Evolutionary conservation across 2,888 invertebrate genomes (phyloP).

Genomic region (Deilephila elpenor): DNA sequence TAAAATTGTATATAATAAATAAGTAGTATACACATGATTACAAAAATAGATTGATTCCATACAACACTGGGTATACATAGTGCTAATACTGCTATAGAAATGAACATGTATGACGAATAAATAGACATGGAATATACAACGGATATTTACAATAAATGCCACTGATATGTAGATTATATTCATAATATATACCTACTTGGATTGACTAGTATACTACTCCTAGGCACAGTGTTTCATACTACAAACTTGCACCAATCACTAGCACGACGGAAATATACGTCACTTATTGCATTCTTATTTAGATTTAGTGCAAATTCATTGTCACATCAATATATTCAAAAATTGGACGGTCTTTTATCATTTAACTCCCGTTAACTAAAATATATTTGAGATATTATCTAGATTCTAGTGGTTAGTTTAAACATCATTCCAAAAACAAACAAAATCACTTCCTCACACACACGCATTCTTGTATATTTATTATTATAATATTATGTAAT

Average conservation of each 20-base stretch:
- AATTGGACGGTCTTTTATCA: no score
- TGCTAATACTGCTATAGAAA: conserved; percentile 26
- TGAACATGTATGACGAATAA: conserved; percentile 27
- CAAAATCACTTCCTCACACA: conserved; percentile 37
- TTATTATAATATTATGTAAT: background rate
- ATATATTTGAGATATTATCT: background rate
- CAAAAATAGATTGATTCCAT: conserved; percentile 35
- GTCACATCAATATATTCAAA: background rate
- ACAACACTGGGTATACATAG: conserved; percentile 3
- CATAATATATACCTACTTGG: background rate
- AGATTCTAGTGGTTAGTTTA: conserved; percentile 28
- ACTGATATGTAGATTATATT: background rate
- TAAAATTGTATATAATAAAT: no score
- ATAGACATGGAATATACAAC: conserved; percentile 24
- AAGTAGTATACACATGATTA: background rate
- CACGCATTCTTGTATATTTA: conserved; percentile 40
- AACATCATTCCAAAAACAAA: conserved; percentile 35
- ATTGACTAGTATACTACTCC: background rate
- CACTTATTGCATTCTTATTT: background rate
- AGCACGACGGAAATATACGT: background rate
- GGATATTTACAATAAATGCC: conserved; percentile 4
- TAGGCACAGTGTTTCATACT: background rate
- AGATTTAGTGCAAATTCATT: background rate
- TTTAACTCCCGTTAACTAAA: background rate
- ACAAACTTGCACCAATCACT: background rate